A percentile compares a stretch with the other conserved stretches of the same genome.
phyloP scores from a whole-genome alignment of 2,797 vertebrate species.

The Glyptemys insculpta region DNA sequence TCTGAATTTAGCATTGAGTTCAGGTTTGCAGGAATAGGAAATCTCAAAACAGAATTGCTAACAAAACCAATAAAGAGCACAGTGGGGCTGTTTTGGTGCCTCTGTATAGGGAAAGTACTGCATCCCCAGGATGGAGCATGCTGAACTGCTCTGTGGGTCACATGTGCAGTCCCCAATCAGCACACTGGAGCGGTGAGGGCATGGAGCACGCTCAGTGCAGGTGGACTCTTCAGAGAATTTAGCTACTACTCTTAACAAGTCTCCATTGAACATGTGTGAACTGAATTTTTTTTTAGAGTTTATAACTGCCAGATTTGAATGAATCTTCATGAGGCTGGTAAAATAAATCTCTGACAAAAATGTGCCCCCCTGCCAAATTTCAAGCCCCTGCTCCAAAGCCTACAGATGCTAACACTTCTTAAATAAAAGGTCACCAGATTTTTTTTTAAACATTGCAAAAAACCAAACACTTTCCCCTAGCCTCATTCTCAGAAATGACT shows the following conservation, averaged over 20 bases:
- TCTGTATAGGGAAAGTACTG: neutral
- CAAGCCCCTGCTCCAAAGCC: neutral
- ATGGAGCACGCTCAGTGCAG: neutral
- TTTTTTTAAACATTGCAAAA: neutral
- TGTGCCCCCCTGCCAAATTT: neutral
- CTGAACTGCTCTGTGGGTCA: neutral
- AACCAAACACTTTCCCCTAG: neutral
- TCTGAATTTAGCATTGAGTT: conserved; percentile 25
- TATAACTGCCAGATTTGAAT: neutral
- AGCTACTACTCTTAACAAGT: neutral
- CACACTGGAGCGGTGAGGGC: neutral
- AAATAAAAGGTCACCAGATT: neutral
- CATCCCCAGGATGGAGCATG: neutral
- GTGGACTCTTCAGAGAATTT: neutral
- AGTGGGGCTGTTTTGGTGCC: neutral
- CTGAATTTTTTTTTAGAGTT: neutral
- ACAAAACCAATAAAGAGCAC: conserved; percentile 33
- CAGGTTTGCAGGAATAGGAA: conserved; percentile 5
- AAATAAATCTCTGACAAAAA: neutral
- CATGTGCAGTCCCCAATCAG: neutral
- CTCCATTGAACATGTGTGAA: neutral
- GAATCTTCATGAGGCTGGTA: neutral
- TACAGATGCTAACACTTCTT: rapidly evolving
- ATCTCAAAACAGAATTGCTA: neutral
- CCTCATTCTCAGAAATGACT: neutral